Evolutionary conservation across 2,113 vertebrate genomes (phyloP).

Genomic region (Neolamprologus sp.): DNA sequence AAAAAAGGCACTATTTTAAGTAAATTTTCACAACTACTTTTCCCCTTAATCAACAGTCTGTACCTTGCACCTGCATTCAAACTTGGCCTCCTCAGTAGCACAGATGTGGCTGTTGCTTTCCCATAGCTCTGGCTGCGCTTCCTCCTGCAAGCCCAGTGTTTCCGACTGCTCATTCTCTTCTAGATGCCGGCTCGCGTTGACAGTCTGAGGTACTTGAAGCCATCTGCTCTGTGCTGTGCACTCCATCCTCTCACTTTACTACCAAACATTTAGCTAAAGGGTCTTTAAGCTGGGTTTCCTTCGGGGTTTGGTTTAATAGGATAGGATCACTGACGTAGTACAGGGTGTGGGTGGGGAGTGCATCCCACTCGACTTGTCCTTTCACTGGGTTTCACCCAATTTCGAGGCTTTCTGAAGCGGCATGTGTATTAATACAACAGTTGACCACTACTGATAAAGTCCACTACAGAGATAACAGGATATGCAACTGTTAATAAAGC

Average conservation of each 20-base stretch:
- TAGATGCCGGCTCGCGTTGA: not conserved
- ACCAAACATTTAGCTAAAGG: not conserved
- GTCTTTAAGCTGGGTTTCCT: not conserved
- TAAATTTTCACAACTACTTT: not conserved
- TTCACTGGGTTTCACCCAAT: not conserved
- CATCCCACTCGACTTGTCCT: not conserved
- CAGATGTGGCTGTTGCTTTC: conserved; percentile 17
- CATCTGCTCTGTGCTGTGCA: not conserved
- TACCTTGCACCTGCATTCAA: conserved; percentile 1
- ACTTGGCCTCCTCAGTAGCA: conserved; percentile 8
- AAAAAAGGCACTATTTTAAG: not conserved
- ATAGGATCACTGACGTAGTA: not conserved
- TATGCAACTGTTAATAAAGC: not conserved
- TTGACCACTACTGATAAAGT: not conserved
- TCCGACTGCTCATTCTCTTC: not conserved
- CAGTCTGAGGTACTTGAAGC: not conserved
- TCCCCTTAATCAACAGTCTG: not conserved
- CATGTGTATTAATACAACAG: not conserved
- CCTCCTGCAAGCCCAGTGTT: not conserved
- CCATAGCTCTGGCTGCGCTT: not conserved
- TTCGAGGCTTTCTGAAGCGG: not conserved
- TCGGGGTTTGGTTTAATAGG: not conserved
- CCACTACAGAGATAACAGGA: not conserved
- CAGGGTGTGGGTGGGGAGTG: not conserved
- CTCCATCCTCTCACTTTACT: not conserved